Conservation (phyloP, 2,113 vertebrate genomes). For the Oncorhynchus kisutch region DNA sequence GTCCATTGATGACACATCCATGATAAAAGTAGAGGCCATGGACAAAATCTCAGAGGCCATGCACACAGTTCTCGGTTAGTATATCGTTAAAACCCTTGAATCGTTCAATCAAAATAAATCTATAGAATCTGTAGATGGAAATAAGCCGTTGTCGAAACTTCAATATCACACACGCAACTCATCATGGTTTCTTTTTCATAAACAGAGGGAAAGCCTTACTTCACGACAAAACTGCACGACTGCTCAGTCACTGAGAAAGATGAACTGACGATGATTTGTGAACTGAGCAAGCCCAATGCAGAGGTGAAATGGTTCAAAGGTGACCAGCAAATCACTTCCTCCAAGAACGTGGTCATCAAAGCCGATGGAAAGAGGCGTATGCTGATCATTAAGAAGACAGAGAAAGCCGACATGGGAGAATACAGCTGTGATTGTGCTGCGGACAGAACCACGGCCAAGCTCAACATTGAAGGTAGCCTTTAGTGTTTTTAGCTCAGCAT, state of each 20-base stretch:
- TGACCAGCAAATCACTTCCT: constrained; percentile 86
- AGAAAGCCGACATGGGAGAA: constrained; percentile 81
- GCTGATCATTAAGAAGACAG: constrained; percentile 85
- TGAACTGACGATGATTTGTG: constrained; percentile 87
- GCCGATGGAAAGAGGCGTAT: constrained; percentile 87
- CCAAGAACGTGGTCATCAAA: constrained; percentile 85
- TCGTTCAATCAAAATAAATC: too few species aligned
- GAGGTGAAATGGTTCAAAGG: constrained; percentile 95
- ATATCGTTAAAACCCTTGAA: neutral
- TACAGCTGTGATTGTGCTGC: constrained; percentile 93
- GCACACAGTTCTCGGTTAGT: constrained; percentile 42
- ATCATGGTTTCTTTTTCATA: constrained; percentile 3
- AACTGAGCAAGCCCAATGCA: constrained; percentile 87
- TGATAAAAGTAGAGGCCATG: constrained; percentile 90
- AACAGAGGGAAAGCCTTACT: constrained; percentile 95
- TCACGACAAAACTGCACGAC: constrained; percentile 92
- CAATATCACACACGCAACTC: neutral
- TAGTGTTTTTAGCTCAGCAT: neutral
- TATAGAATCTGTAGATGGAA: constrained; percentile 31
- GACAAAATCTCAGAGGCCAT: constrained; percentile 88
- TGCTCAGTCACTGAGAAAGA: constrained; percentile 95
- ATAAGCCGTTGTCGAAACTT: neutral
- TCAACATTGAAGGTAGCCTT: constrained; percentile 89
- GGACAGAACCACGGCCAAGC: constrained; percentile 88
- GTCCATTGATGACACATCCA: constrained; percentile 89